Conservation (phyloP, 2,113 vertebrate species). For the Poicephalus gulielmi region DNA sequence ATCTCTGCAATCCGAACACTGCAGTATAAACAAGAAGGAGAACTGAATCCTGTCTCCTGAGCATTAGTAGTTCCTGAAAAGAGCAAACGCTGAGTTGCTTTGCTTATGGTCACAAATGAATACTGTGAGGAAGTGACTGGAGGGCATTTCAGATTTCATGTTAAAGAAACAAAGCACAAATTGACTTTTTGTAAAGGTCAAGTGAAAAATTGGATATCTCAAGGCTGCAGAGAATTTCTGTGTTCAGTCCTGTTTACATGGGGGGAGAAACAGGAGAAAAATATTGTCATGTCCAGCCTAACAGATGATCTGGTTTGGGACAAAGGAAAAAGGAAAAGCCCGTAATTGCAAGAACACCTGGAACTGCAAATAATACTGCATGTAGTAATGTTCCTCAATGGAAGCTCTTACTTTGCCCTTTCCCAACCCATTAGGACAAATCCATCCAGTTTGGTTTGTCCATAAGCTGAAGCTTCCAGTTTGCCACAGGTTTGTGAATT, state of each 20-base stretch:
- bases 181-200: conserved; percentile 69
- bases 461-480: background rate
- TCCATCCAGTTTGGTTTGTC: background rate
- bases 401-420: background rate
- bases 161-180: conserved; percentile 44
- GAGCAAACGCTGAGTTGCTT: conserved; percentile 3
- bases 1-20: background rate
- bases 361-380: background rate
- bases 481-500: background rate
- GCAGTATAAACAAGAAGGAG: background rate
- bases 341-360: background rate
- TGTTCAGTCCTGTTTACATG: background rate
- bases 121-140: background rate
- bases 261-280: background rate
- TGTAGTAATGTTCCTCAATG: background rate
- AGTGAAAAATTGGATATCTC: conserved; percentile 29
- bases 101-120: conserved; percentile 5
- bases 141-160: conserved; percentile 17
- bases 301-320: conserved; percentile 5
- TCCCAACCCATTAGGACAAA: background rate
- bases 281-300: background rate
- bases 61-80: conserved; percentile 33
- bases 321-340: background rate
- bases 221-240: conserved; percentile 17
- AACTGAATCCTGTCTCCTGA: background rate